Base-by-base conservation (phyloP, 1,140 invertebrate genomes). In the Trichoplusia ni region DNA sequence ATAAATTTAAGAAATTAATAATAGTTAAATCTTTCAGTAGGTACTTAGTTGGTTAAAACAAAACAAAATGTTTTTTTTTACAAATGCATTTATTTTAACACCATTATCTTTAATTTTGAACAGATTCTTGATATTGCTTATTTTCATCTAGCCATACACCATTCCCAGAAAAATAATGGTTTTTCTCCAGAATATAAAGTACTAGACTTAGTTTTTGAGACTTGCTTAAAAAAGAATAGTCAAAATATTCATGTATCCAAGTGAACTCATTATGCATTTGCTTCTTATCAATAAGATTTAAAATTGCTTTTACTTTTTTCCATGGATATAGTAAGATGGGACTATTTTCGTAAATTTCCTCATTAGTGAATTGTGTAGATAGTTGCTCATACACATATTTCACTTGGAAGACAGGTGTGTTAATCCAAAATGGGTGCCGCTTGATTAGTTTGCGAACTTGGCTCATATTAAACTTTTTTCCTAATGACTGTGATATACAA, bases 301-400 rank as follows among this genome's bases (percentile, higher is more conserved):
- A 71, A 63, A 47, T 51, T 64, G 75, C 46, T 46, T 73, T 80
- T 44, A 90, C 83, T 81, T 86, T 87, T 78, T 90, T 92, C 92
- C 84, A 91, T 18, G 92, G 91, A 86, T 94, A 93, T 33, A 94
- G 74, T 25, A 93, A 53, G 47, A 93, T 89, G 35, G 90, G 81
- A 60, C 92, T 83, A 77, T 92, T 93, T 35, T 87, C 71, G 72
- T 79, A 90, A 76, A 94, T 93, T 31, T 92, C 90, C 25, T 88
- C 58, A 13, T 75, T 38, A 8, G 79, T 71, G 79, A 91, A 94
- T 16, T 87, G 14, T 49, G 64, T 66, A 27, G 77, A 86, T 33
- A 94, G 73, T 70, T 91, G 90, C 44, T 88, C 33, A 65, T 86
- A 85, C 2, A 92, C 91, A 61, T 82, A 80, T 54, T 90, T 67